phyloP scores from a whole-genome alignment of 2,888 invertebrate genomes.

The Metacarcinus magister region DNA sequence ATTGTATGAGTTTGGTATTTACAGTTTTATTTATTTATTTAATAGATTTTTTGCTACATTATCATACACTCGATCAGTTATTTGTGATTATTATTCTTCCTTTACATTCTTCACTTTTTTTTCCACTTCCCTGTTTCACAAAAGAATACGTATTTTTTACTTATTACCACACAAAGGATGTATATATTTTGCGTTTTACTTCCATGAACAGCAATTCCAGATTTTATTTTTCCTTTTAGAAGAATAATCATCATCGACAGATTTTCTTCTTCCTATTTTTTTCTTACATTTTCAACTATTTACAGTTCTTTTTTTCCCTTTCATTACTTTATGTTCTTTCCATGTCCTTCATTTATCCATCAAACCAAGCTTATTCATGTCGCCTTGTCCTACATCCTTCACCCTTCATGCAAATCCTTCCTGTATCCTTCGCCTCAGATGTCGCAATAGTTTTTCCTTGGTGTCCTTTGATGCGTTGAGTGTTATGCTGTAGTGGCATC shows the following conservation, averaged over 20 bases:
- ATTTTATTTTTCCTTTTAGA: background rate
- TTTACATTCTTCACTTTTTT: background rate
- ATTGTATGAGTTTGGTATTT: background rate
- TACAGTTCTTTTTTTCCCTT: background rate
- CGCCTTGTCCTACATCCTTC: background rate
- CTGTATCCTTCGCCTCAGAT: conserved; percentile 19
- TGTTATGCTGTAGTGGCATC: background rate
- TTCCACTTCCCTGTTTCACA: background rate
- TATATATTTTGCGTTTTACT: background rate
- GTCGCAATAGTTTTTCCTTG: background rate
- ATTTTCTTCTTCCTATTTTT: background rate
- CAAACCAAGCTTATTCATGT: background rate
- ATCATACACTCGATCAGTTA: background rate
- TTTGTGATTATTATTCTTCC: background rate
- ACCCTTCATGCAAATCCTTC: conserved; percentile 28
- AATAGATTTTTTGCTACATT: background rate
- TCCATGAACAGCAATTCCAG: background rate
- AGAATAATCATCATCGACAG: background rate
- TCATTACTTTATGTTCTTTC: background rate
- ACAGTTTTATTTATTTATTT: background rate
- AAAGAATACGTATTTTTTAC: background rate
- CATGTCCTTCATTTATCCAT: background rate
- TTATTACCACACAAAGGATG: background rate
- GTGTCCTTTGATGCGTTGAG: background rate
- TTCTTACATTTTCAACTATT: background rate